Evolutionary conservation across 2,797 vertebrate species (phyloP).

Genomic region (Oceanodroma leucorhoa): DNA sequence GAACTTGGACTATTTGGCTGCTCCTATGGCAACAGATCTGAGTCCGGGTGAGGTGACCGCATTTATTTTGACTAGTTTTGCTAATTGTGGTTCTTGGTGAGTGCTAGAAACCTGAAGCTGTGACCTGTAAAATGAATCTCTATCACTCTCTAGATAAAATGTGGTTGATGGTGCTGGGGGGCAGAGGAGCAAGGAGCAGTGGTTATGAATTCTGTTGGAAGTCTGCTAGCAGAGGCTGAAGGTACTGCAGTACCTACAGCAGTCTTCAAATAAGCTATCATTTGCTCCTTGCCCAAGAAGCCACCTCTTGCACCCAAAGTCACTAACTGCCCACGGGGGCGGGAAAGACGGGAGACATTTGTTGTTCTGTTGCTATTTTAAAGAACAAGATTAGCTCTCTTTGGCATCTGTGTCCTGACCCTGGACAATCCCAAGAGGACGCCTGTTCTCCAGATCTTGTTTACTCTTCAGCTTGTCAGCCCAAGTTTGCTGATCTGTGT

Average conservation of each 20-base stretch:
- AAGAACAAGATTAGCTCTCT: neutral
- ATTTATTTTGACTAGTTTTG: conserved; percentile 15
- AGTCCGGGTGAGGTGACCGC: neutral
- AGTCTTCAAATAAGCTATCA: neutral
- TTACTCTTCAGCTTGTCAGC: neutral
- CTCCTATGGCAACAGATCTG: conserved; percentile 15
- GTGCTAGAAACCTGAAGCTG: neutral
- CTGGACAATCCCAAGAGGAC: neutral
- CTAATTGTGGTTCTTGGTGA: neutral
- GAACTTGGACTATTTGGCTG: conserved; percentile 8
- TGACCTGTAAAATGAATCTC: neutral
- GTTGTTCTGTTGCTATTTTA: neutral
- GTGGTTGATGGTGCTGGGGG: neutral
- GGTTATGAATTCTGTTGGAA: neutral
- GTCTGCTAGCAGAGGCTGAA: neutral
- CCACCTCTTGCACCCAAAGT: neutral
- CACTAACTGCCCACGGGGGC: neutral
- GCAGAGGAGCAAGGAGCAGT: neutral
- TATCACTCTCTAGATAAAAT: neutral
- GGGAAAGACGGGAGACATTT: neutral
- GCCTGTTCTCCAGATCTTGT: neutral
- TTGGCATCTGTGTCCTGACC: neutral
- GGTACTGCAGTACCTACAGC: neutral
- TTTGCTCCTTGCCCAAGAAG: neutral
- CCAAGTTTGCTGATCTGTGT: neutral